These are phyloP conservation scores for Lota lota DNA, from an alignment of 2,113 vertebrate species.

Conservation along the genomic window DNA sequence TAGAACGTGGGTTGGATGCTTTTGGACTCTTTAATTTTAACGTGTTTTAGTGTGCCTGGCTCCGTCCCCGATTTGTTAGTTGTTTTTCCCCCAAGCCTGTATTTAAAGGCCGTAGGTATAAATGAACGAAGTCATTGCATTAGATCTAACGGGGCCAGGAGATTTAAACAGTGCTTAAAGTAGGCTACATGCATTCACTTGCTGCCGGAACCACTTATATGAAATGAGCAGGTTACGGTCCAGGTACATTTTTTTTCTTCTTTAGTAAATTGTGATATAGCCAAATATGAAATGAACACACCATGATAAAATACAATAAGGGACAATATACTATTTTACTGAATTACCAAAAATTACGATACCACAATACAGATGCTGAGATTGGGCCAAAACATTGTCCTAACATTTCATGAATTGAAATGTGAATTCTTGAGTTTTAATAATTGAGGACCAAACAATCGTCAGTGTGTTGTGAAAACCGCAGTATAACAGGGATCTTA, in stretches of 20 bases:
- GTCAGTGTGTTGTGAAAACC: not conserved
- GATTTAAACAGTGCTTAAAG: not conserved
- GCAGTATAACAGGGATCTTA: not conserved
- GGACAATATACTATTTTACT: not conserved
- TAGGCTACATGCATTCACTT: too few relatives aligned
- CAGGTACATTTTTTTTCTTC: too few relatives aligned
- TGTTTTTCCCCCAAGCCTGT: not conserved
- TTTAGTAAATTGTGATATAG: too few relatives aligned
- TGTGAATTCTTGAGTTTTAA: too few relatives aligned
- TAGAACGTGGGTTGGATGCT: not conserved
- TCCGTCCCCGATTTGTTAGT: conserved; percentile 4
- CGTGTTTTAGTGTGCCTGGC: conserved; percentile 12
- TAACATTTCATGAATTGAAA: not conserved
- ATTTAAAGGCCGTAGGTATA: not conserved
- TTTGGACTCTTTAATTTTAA: not conserved
- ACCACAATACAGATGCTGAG: not conserved
- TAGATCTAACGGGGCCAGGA: not conserved
- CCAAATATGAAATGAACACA: too few relatives aligned
- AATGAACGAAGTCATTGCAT: not conserved
- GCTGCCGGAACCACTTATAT: too few relatives aligned
- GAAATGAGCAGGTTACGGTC: too few relatives aligned
- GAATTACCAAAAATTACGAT: not conserved
- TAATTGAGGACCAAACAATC: not conserved
- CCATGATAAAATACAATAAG: too few relatives aligned
- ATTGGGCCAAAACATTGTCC: not conserved